A percentile compares a stretch with the other conserved stretches of the same genome.
Evolutionary conservation across 2,888 invertebrate species (phyloP).

Genomic region (Morpho achilles): DNA sequence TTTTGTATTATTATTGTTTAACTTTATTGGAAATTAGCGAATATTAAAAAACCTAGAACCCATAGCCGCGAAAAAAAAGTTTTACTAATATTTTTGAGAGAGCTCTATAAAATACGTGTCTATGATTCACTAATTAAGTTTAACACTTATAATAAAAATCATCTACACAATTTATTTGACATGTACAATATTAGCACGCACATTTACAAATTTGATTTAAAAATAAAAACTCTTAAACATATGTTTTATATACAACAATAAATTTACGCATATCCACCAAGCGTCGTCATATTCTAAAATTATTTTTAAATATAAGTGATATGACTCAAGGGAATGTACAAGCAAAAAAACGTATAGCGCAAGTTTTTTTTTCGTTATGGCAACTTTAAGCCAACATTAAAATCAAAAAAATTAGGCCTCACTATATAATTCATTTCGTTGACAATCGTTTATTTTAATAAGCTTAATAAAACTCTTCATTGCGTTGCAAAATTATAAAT

Average conservation of each 20-base stretch:
- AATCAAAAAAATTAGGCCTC: constrained; percentile 29
- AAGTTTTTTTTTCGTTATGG: constrained; percentile 20
- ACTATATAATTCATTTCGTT: constrained; percentile 22
- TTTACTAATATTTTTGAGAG: background rate
- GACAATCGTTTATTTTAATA: constrained; percentile 22
- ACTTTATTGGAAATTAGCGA: too few relatives aligned
- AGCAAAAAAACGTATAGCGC: constrained; percentile 31
- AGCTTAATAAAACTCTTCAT: constrained; percentile 25
- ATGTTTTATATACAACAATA: constrained; percentile 33
- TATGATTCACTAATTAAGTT: constrained; percentile 19
- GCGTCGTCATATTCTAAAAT: constrained; percentile 46
- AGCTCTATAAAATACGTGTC: constrained; percentile 17
- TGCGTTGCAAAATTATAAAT: constrained; percentile 18
- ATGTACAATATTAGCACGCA: constrained; percentile 70
- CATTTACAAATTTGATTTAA: constrained; percentile 62
- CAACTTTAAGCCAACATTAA: constrained; percentile 22
- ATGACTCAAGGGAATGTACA: constrained; percentile 63
- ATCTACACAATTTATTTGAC: constrained; percentile 40
- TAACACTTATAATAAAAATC: constrained; percentile 19
- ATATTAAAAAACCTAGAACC: background rate
- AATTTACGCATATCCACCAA: constrained; percentile 44
- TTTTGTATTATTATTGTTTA: background rate
- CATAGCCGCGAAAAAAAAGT: constrained; percentile 2
- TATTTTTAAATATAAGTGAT: constrained; percentile 56
- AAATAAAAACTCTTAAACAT: constrained; percentile 42